Percentiles rank a stretch among this genome's conserved stretches.
Conservation (phyloP, 2,113 vertebrate genomes). For the Tragelaphus scriptus region DNA sequence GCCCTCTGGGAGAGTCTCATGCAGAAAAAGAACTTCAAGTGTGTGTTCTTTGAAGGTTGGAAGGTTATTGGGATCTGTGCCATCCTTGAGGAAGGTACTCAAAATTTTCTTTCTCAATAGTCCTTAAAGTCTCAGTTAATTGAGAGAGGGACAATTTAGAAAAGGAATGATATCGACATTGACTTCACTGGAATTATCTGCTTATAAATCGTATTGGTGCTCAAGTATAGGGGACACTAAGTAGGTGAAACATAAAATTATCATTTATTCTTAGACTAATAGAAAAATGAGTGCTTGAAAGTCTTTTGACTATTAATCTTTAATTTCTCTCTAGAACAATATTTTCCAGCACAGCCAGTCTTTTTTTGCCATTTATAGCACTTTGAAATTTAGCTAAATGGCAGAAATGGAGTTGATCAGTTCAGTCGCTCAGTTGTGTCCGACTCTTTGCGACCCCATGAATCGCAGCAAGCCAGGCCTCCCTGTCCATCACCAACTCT, state of each 20-base stretch:
- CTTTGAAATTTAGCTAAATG: conserved; percentile 2
- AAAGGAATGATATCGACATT: background rate
- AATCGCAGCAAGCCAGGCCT: too few relatives aligned
- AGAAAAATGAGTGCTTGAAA: conserved; percentile 21
- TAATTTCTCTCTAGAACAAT: background rate
- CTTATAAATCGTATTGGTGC: background rate
- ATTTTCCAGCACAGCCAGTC: background rate
- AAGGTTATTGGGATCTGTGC: background rate
- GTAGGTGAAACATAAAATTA: background rate
- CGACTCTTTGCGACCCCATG: too few relatives aligned
- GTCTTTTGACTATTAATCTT: background rate
- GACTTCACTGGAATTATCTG: background rate
- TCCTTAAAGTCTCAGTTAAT: background rate
- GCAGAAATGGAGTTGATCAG: background rate
- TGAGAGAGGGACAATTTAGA: background rate
- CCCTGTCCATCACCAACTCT: too few relatives aligned
- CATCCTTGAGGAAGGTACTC: background rate
- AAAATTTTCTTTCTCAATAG: background rate
- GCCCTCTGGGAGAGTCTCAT: background rate
- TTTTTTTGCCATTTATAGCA: background rate
- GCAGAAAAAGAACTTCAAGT: background rate
- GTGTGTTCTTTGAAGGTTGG: background rate
- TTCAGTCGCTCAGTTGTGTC: too few relatives aligned
- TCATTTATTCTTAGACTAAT: background rate
- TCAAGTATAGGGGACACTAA: background rate